phyloP scores from a whole-genome alignment of 2,888 invertebrate species.

The Oxytorus armatus region DNA sequence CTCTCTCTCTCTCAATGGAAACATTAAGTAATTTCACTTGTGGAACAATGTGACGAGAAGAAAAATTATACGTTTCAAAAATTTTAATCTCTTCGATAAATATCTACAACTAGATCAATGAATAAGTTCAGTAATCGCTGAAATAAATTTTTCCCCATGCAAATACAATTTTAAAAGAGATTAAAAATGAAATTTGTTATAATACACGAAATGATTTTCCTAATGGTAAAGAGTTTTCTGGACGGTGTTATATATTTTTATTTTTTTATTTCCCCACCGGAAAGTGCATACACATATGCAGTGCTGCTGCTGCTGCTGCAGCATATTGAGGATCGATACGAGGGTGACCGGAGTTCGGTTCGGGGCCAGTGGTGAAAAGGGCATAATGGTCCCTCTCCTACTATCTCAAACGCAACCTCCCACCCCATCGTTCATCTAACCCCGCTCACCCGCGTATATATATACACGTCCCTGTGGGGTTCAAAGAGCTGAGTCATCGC shows the following conservation, averaged over 20 bases:
- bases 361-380: slow-evolving; percentile 72
- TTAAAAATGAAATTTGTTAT: slow-evolving; percentile 32
- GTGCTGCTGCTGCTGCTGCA: slow-evolving; percentile 53
- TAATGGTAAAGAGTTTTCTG: slow-evolving; percentile 43
- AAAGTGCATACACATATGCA: slow-evolving; percentile 34
- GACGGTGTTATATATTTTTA: slow-evolving; percentile 22
- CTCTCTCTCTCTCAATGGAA: too few species aligned
- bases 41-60: too few species aligned
- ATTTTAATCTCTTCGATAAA: too few species aligned
- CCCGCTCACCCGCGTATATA: slow-evolving; percentile 6
- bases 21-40: too few species aligned
- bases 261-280: background rate
- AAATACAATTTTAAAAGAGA: background rate
- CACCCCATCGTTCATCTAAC: slow-evolving; percentile 12
- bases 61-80: too few species aligned
- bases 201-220: slow-evolving; percentile 5
- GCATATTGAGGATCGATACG: slow-evolving; percentile 67
- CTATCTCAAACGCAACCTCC: slow-evolving; percentile 48
- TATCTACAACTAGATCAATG: too few species aligned
- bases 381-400: slow-evolving; percentile 73
- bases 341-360: slow-evolving; percentile 69
- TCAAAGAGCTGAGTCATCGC: slow-evolving; percentile 80
- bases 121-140: too few species aligned
- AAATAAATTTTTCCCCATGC: too few species aligned
- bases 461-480: slow-evolving; percentile 67